These are phyloP conservation scores for Orchestia grillus DNA, from an alignment of 1,140 invertebrate species.

Conservation along the genomic window DNA sequence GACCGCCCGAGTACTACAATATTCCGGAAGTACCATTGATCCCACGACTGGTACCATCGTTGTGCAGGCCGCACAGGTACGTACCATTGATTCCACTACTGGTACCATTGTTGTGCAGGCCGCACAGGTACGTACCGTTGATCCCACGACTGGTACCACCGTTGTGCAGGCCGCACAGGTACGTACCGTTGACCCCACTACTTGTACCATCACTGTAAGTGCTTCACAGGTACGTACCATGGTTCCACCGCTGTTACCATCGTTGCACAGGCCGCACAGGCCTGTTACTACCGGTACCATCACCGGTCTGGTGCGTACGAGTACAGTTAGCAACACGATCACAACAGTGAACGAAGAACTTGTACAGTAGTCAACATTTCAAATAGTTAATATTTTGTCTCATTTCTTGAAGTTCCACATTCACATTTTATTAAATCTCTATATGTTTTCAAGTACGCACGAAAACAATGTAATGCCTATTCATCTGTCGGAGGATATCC, in stretches of 20 bases:
- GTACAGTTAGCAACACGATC: too few species aligned
- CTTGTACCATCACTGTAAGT: background rate
- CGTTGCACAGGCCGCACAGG: background rate
- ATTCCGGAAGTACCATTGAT: slow-evolving; percentile 16
- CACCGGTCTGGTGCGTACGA: too few species aligned
- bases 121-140: background rate
- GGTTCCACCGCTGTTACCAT: background rate
- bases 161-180: background rate
- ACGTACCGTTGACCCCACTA: slow-evolving; percentile 8
- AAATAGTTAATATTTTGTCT: too few species aligned
- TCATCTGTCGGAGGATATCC: too few species aligned
- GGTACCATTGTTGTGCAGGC: background rate
- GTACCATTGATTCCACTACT: background rate
- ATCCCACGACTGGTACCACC: background rate
- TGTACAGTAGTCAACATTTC: too few species aligned
- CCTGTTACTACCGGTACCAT: background rate
- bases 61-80: slow-evolving; percentile 30
- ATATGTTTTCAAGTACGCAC: too few species aligned
- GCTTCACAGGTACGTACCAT: background rate
- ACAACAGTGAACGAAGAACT: too few species aligned
- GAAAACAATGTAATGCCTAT: too few species aligned
- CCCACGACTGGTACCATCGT: slow-evolving; percentile 20
- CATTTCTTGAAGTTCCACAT: too few species aligned
- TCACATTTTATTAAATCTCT: too few species aligned
- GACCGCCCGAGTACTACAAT: background rate